Evolutionary conservation across 2,888 invertebrate species (phyloP).

Genomic region (Abrostola tripartita): DNA sequence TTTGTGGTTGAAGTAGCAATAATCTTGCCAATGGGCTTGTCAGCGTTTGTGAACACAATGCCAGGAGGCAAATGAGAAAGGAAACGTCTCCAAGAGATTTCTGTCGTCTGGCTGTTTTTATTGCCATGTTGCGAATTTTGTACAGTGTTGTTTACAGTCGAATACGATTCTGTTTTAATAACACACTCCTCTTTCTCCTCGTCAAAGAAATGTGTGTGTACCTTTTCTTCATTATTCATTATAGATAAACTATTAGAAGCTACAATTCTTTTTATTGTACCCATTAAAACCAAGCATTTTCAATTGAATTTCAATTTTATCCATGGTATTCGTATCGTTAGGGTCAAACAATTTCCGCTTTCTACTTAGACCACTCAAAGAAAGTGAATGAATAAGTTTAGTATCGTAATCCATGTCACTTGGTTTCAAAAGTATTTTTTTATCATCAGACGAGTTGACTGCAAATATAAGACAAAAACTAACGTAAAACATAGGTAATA

Average conservation of each 20-base stretch:
- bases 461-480: conserved; percentile 7
- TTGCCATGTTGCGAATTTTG: not conserved
- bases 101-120: not conserved
- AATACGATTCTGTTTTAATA: conserved; percentile 4
- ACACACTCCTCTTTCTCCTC: conserved; percentile 5
- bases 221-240: conserved; percentile 6
- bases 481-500: not conserved
- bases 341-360: conserved; percentile 11
- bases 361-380: not conserved
- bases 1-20: not conserved
- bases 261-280: not conserved
- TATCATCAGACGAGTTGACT: conserved; percentile 19
- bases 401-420: conserved; percentile 4
- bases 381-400: not conserved
- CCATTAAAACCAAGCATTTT: not conserved
- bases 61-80: not conserved
- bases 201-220: not conserved
- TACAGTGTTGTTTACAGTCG: not conserved
- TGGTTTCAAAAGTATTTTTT: conserved; percentile 14
- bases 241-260: not conserved
- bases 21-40: not conserved
- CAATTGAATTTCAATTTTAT: not conserved
- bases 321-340: not conserved
- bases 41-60: not conserved
- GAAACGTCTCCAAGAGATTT: not conserved